phyloP scores from a whole-genome alignment of 2,113 vertebrate genomes.

The Furnarius figulus region DNA sequence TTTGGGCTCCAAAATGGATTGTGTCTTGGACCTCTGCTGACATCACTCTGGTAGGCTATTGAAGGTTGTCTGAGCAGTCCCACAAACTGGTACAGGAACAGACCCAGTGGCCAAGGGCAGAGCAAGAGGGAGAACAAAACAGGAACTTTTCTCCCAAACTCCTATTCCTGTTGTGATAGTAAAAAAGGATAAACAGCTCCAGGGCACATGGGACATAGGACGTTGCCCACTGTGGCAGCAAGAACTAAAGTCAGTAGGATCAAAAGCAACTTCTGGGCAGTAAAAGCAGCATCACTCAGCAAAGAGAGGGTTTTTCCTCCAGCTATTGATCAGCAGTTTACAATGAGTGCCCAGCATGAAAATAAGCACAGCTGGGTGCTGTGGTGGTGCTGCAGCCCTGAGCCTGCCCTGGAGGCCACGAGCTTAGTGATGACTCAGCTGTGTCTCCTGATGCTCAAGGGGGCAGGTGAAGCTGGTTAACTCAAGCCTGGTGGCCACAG shows the following conservation, averaged over 20 bases:
- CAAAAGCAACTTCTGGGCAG: neutral
- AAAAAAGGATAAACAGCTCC: neutral
- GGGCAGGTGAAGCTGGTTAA: neutral
- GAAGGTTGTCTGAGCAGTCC: neutral
- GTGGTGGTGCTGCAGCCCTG: neutral
- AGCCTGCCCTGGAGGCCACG: neutral
- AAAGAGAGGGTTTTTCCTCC: neutral
- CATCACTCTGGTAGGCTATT: neutral
- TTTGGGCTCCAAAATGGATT: neutral
- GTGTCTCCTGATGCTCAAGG: neutral
- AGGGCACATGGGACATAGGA: neutral
- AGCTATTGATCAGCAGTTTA: neutral
- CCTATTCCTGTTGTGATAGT: neutral
- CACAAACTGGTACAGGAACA: neutral
- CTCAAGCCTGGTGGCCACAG: neutral
- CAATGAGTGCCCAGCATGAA: neutral
- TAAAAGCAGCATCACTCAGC: neutral
- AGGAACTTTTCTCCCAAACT: neutral
- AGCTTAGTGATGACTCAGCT: neutral
- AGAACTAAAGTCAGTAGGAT: neutral
- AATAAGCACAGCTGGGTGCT: neutral
- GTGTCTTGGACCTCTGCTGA: neutral
- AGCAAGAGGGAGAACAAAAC: neutral
- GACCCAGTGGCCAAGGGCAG: neutral
- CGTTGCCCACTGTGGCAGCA: neutral